phyloP scores from a whole-genome alignment of 2,113 vertebrate species.

The Paratilapia polleni region DNA sequence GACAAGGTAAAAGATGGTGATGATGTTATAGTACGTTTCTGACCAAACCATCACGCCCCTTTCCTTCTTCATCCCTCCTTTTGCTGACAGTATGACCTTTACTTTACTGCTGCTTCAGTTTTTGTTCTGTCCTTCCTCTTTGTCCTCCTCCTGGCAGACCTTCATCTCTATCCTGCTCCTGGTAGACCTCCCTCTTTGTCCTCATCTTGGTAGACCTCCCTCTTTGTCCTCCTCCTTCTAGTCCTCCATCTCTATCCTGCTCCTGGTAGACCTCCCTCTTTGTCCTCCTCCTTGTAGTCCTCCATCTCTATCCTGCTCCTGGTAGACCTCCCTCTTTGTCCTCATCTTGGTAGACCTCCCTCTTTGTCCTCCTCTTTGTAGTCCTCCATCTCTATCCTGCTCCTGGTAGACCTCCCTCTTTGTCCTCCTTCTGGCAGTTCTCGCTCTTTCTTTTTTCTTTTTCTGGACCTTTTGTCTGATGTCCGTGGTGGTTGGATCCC shows the following conservation, averaged over 20 bases:
- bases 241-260: no score
- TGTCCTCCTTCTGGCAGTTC: background rate
- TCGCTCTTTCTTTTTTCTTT: no score
- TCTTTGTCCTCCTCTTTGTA: background rate
- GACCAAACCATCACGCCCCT: background rate
- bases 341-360: background rate
- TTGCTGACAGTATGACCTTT: background rate
- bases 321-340: background rate
- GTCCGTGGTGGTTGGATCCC: no score
- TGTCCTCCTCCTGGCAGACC: background rate
- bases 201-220: background rate
- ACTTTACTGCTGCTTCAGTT: background rate
- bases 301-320: no score
- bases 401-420: background rate
- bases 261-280: background rate
- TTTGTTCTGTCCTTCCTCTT: background rate
- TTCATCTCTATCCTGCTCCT: no score
- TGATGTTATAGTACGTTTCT: background rate
- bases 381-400: no score
- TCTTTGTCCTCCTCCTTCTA: background rate
- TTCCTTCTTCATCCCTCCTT: background rate
- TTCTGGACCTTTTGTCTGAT: no score
- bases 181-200: background rate
- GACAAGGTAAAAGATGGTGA: constrained; percentile 22
- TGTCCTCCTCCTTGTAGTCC: background rate